A percentile compares a stretch with the other conserved stretches of the same genome.
Conservation (phyloP, 2,888 invertebrate species). For the Stenchaetothrips biformis region DNA sequence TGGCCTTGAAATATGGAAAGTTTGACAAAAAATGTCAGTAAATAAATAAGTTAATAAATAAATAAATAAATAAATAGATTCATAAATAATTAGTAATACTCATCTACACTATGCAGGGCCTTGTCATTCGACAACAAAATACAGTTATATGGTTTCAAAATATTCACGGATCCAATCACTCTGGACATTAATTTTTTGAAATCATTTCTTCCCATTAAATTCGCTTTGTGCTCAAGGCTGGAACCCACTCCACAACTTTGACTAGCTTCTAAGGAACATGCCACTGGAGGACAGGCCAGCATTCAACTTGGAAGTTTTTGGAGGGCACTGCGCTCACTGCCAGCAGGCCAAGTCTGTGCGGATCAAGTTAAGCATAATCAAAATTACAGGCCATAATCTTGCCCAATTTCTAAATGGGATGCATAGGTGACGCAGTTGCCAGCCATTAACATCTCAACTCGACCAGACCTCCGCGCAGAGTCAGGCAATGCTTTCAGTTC, state of each 20-base stretch:
- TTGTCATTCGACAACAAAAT: neutral
- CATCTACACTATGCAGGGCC: neutral
- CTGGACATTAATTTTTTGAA: no score
- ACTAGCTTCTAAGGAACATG: conserved; percentile 23
- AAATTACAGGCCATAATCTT: neutral
- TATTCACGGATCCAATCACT: no score
- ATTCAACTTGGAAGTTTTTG: neutral
- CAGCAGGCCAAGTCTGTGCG: neutral
- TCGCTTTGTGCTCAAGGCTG: no score
- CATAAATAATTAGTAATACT: neutral
- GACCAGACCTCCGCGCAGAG: neutral
- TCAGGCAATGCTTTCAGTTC: neutral
- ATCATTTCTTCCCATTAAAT: no score
- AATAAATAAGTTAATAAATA: conserved; percentile 10
- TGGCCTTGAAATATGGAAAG: no score
- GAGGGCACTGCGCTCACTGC: neutral
- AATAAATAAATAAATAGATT: neutral
- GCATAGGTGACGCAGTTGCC: neutral
- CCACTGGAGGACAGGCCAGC: neutral
- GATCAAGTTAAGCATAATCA: neutral
- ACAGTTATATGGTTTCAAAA: no score
- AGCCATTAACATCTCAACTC: neutral
- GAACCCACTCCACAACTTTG: neutral
- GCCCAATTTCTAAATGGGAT: neutral
- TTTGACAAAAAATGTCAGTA: neutral